Conservation (phyloP, 2,113 vertebrate genomes). For the Otocyon megalotis region DNA sequence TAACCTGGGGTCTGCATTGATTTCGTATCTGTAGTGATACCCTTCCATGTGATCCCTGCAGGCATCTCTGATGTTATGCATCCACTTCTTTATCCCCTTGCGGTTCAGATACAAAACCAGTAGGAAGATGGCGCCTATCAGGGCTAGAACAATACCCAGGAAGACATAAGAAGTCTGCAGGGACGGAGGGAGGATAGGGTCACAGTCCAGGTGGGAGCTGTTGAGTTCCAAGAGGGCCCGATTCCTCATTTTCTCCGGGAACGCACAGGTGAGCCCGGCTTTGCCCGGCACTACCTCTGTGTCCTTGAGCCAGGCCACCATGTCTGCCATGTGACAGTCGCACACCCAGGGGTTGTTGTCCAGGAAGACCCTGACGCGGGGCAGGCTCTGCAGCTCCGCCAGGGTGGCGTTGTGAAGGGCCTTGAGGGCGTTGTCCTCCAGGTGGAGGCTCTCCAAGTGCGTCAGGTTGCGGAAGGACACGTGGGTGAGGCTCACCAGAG, state of each 20-base stretch:
- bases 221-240: slow-evolving; percentile 87
- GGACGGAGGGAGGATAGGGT: slow-evolving; percentile 76
- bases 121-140: slow-evolving; percentile 98
- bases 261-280: slow-evolving; percentile 88
- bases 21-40: slow-evolving; percentile 99
- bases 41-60: slow-evolving; percentile 99
- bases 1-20: slow-evolving; percentile 95
- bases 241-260: slow-evolving; percentile 86
- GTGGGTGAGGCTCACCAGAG: slow-evolving; percentile 89
- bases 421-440: slow-evolving; percentile 92
- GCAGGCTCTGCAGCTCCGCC: slow-evolving; percentile 85
- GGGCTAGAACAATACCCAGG: slow-evolving; percentile 96
- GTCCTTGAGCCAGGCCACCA: slow-evolving; percentile 93
- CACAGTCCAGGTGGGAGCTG: slow-evolving; percentile 88
- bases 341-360: slow-evolving; percentile 93
- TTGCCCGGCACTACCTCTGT: slow-evolving; percentile 85
- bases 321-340: slow-evolving; percentile 89
- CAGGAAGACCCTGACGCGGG: slow-evolving; percentile 85
- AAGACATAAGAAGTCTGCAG: slow-evolving; percentile 98
- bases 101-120: slow-evolving; percentile 98
- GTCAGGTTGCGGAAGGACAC: slow-evolving; percentile 86
- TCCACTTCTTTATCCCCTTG: slow-evolving; percentile 99
- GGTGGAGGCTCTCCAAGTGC: slow-evolving; percentile 89
- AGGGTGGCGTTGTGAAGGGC: slow-evolving; percentile 86
- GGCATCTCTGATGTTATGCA: slow-evolving; percentile 98